Evolutionary conservation across 2,113 vertebrate species (phyloP), one percentile per base, ranked within the genome.

Genomic region (Hydropotes inermis): DNA sequence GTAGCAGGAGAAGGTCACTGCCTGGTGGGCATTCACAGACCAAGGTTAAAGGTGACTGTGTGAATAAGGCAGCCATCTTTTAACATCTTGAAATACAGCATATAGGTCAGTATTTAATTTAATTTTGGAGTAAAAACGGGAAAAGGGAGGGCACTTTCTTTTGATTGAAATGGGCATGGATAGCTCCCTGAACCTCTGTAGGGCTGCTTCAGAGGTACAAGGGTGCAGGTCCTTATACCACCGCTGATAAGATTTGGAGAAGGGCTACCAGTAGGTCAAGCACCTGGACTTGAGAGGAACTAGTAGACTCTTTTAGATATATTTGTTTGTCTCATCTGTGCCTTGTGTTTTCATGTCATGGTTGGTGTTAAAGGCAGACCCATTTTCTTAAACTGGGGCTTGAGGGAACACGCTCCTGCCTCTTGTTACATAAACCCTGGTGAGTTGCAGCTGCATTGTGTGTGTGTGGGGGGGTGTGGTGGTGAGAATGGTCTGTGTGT

Each of bases 131-230:
- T 87, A 87, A 92, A 85, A 95, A 21, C 61, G 60, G 70, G 70
- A 83, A 74, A 94, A 60, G 70, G 60, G 47, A 39, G 12, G 67
- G 19, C 30, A 58, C 50, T 96, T 94, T 87, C 85, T 28, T 95
- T 94, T 86, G 43, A 96, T 89, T 91, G 39, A 96, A 96, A 92
- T 23, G 4, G 67, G 76, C 50, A 39, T 95, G 60, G 91, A 57
- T 83, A 76, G 54, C 33, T 79, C 89, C 39, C 50, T 43, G 47
- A 89, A 16, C 28, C 47, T 95, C 76, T 21, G 57, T 47, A 27
- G 78, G 30, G 93, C 78, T n/a, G 87, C 64, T 94, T 81, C 12
- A 11, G 78, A 83, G 86, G 55, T 39, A 43, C 11, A 30, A 91
- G 76, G 17, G 0, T 78, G n/a, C 12, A 57, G 25, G 89, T 93